A percentile compares a stretch with the other conserved stretches of the same genome.
These are phyloP conservation scores for Smutsia temminckii DNA, from an alignment of 2,797 vertebrate genomes.

Conservation along the genomic window DNA sequence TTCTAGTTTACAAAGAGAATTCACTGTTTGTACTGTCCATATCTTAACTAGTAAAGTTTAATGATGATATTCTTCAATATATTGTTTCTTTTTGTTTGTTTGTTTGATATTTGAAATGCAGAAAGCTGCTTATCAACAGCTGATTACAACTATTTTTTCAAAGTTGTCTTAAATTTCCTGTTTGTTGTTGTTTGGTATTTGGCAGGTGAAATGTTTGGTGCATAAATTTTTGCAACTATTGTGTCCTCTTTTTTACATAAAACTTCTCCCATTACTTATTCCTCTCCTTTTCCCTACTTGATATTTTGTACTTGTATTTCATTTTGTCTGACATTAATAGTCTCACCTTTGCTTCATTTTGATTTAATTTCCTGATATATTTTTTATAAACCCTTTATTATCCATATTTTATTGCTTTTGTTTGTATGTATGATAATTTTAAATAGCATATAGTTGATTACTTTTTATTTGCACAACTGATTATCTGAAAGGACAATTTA, in stretches of 20 bases:
- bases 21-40: background rate
- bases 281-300: background rate
- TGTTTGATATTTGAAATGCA: slow-evolving; percentile 51
- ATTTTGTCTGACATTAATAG: background rate
- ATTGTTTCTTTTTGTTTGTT: background rate
- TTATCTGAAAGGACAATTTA: slow-evolving; percentile 2
- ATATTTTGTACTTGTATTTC: slow-evolving; percentile 20
- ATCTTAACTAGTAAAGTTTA: background rate
- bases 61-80: slow-evolving; percentile 20
- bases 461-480: background rate
- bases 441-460: background rate
- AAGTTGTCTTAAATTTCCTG: slow-evolving; percentile 5
- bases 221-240: background rate
- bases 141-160: background rate
- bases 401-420: background rate
- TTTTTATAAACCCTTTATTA: slow-evolving; percentile 44
- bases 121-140: background rate
- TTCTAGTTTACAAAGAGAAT: slow-evolving; percentile 34
- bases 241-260: background rate
- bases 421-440: slow-evolving; percentile 1
- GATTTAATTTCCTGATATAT: background rate
- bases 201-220: background rate
- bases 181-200: background rate
- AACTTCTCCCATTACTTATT: background rate
- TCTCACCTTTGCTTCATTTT: slow-evolving; percentile 21